Evolutionary conservation across 2,113 vertebrate species (phyloP).

Genomic region (Cacatua alba): DNA sequence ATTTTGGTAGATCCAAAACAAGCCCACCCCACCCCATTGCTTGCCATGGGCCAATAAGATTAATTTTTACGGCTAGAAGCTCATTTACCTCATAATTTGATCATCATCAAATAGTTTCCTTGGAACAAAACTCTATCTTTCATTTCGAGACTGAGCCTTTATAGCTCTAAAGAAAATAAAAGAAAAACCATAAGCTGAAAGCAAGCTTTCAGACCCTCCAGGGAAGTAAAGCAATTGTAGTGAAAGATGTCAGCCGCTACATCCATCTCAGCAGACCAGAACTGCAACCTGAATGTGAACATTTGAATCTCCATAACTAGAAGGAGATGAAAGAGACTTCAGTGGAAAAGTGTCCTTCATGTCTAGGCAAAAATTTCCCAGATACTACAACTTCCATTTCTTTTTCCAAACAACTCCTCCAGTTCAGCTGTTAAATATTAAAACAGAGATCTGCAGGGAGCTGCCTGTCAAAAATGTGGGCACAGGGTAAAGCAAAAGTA

Average conservation of each 20-base stretch:
- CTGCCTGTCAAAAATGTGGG: background rate
- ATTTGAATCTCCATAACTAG: background rate
- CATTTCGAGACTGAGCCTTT: background rate
- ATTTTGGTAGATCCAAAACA: background rate
- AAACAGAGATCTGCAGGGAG: background rate
- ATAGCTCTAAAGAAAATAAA: background rate
- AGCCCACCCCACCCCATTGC: background rate
- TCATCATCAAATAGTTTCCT: background rate
- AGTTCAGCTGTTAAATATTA: background rate
- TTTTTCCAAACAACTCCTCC: background rate
- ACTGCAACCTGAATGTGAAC: background rate
- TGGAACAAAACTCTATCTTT: background rate
- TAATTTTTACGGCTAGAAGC: background rate
- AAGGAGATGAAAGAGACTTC: background rate
- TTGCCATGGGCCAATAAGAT: background rate
- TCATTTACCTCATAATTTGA: background rate
- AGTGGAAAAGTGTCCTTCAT: background rate
- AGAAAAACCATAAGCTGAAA: background rate
- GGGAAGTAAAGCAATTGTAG: background rate
- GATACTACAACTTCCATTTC: background rate
- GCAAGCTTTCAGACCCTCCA: background rate
- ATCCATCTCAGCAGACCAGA: background rate
- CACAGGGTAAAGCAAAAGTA: background rate
- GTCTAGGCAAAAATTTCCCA: background rate
- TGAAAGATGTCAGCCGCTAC: background rate